Percentiles rank a stretch among this genome's conserved stretches.
Conservation (phyloP, 2,113 vertebrate species). For the Pantherophis guttatus region DNA sequence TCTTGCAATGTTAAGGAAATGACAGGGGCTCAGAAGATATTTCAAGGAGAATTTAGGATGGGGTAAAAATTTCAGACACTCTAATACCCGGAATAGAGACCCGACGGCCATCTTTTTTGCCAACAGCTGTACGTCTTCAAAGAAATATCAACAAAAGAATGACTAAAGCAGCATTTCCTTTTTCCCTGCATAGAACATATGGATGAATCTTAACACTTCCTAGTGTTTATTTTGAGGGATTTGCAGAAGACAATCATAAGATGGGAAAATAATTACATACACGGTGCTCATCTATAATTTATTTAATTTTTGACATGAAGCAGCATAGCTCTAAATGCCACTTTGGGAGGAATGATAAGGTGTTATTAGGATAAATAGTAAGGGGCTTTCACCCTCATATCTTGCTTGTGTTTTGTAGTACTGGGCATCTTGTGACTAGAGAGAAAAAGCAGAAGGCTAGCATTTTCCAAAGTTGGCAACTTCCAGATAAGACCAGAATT, state of each 20-base stretch:
- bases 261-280: neutral
- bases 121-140: neutral
- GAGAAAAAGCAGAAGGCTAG: neutral
- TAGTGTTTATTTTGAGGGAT: neutral
- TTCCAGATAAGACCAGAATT: neutral
- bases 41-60: conserved; percentile 43
- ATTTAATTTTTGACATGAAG: neutral
- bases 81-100: conserved; percentile 41
- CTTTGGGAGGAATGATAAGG: neutral
- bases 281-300: neutral
- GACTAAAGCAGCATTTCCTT: conserved; percentile 19
- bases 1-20: conserved; percentile 63
- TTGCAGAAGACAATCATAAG: neutral
- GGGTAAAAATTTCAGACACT: conserved; percentile 20
- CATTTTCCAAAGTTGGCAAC: neutral
- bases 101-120: conserved; percentile 23
- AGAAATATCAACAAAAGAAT: conserved; percentile 6
- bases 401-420: neutral
- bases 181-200: neutral
- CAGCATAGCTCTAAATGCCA: neutral
- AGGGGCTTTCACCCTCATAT: neutral
- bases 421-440: neutral
- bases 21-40: conserved; percentile 60
- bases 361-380: neutral
- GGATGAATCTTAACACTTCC: neutral